Conservation (phyloP, 2,888 invertebrate genomes). For the Bruchidius siliquastri region DNA sequence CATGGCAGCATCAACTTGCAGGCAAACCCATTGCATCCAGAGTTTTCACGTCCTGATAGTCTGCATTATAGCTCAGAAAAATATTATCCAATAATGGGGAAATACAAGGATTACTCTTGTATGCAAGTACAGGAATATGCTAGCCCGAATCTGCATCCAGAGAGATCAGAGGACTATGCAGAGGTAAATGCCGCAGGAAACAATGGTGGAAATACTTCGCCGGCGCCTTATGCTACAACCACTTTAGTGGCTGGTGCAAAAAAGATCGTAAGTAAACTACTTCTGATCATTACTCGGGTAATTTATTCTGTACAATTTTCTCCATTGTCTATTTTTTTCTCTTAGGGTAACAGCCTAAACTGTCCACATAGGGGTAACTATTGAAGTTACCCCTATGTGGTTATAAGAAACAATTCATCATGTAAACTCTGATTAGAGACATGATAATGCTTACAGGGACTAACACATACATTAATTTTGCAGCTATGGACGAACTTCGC, state of each 20-base stretch:
- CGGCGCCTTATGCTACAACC: conserved; percentile 85
- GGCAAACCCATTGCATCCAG: conserved; percentile 40
- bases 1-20: conserved; percentile 39
- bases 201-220: conserved; percentile 62
- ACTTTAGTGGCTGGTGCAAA: conserved; percentile 66
- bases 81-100: conserved; percentile 28
- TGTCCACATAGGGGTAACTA: no score
- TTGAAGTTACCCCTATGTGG: no score
- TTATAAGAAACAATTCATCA: no score
- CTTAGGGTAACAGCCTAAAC: no score
- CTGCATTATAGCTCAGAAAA: conserved; percentile 37
- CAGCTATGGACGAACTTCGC: conserved; percentile 29
- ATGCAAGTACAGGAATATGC: conserved; percentile 46
- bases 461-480: neutral
- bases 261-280: conserved; percentile 51
- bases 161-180: conserved; percentile 57
- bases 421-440: no score
- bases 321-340: no score
- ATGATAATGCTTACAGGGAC: no score
- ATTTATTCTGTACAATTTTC: no score
- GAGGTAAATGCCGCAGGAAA: conserved; percentile 56
- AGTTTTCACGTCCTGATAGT: conserved; percentile 41
- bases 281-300: no score
- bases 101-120: conserved; percentile 38
- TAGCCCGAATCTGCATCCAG: conserved; percentile 42